Evolutionary conservation across 1,140 invertebrate genomes (phyloP), one percentile per base, ranked within the genome.

Genomic region (Thaumetopoea pityocampa): DNA sequence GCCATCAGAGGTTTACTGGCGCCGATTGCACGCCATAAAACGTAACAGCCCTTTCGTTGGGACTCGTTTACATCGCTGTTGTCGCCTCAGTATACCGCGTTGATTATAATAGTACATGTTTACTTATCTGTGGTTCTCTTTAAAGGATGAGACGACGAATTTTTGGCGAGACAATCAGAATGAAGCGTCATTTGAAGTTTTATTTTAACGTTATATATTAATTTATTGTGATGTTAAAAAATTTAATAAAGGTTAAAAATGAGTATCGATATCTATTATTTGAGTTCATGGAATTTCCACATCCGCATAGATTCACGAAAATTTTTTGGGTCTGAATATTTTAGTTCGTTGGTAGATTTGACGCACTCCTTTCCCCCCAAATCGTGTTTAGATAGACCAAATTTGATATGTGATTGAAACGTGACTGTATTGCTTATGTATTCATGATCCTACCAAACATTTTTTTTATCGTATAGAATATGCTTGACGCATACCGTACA

Each of bases 11-110:
- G 59, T 58, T 65, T 65, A 63, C 54, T 59, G 50, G 49, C 59
- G 47, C 28, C 61, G 71, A 76, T 77, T 69, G 64, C 57, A 60
- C 46, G 52, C 51, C 58, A 64, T 81, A 81, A 81, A 81, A 76
- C 66, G 67, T 76, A 74, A 78, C 64, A 63, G 60, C 77, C 66
- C 69, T 64, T 72, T 70, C 69, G 69, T 66, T 64, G 38, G 36
- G 37, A 36, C 41, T 54, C 42, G 53, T 57, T 65, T 51, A 61
- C 63, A 54, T 54, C 51, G 54, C 27, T 54, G 37, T 58, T 67
- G 60, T 67, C 69, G 61, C 57, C 42, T 29, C 29, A 41, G 27
- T 44, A 11, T 14, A 8, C 28, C 32, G 30, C 23, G 27, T 41
- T 12, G 27, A 26, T 30, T 41, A 41, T 23, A 28, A 17, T 30